These are phyloP conservation scores for Pseudachorutes palmiensis DNA, from an alignment of 1,140 invertebrate species.

Conservation along the genomic window DNA sequence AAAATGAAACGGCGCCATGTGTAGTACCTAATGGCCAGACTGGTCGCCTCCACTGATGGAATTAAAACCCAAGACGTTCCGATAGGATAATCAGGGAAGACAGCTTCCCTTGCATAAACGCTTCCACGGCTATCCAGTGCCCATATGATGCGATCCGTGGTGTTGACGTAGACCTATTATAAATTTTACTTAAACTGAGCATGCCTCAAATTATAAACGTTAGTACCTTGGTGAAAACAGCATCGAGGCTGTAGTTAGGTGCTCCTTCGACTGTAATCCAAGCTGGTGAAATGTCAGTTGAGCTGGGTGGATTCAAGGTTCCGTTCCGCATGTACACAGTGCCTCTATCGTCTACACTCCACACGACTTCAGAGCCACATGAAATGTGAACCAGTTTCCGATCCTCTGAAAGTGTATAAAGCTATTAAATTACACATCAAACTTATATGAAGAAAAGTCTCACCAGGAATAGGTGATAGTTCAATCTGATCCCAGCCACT, in stretches of 20 bases:
- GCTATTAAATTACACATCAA: slow-evolving; percentile 3
- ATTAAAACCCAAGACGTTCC: slow-evolving; percentile 50
- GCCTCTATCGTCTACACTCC: slow-evolving; percentile 48
- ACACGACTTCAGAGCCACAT: slow-evolving; percentile 47
- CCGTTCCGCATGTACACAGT: slow-evolving; percentile 48
- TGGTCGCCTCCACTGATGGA: slow-evolving; percentile 46
- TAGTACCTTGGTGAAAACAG: slow-evolving; percentile 40
- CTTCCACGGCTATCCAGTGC: slow-evolving; percentile 48
- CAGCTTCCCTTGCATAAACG: slow-evolving; percentile 49
- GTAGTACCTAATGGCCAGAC: slow-evolving; percentile 46
- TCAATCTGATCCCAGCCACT: slow-evolving; percentile 45
- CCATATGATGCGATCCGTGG: slow-evolving; percentile 51
- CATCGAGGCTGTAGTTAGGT: not conserved
- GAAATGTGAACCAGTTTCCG: slow-evolving; percentile 44
- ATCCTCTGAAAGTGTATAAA: slow-evolving; percentile 41
- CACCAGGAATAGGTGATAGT: slow-evolving; percentile 46
- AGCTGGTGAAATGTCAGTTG: slow-evolving; percentile 45
- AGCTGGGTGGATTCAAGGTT: slow-evolving; percentile 44
- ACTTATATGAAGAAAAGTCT: not conserved
- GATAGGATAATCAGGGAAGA: slow-evolving; percentile 49
- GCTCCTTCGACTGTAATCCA: slow-evolving; percentile 47
- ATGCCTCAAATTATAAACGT: not conserved
- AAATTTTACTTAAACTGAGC: not conserved
- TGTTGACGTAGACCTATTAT: slow-evolving; percentile 45
- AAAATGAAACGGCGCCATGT: too few species aligned